Evolutionary conservation across 1,140 invertebrate genomes (phyloP).

Genomic region (Bilobella aurantiaca): DNA sequence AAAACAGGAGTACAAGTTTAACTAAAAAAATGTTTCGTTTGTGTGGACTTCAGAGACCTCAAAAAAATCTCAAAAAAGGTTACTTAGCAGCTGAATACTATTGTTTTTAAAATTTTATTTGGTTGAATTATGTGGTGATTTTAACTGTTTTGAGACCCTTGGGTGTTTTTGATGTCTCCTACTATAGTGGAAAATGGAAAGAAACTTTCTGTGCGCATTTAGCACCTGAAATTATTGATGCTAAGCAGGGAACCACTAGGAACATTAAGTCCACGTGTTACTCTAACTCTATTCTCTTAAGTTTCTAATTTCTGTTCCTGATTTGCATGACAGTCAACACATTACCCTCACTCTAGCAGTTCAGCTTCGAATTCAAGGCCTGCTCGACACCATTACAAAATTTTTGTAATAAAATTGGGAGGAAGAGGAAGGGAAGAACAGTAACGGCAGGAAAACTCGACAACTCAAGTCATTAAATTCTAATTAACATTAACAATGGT

Average conservation of each 20-base stretch:
- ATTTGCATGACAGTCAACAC: not conserved
- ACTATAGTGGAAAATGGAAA: no score
- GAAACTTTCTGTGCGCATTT: not conserved
- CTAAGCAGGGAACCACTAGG: not conserved
- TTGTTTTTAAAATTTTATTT: no score
- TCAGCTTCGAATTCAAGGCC: not conserved
- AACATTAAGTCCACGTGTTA: constrained; percentile 3
- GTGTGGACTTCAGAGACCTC: no score
- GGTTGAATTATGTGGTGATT: no score
- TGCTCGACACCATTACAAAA: not conserved
- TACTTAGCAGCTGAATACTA: no score
- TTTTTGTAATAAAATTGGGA: not conserved
- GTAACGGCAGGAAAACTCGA: not conserved
- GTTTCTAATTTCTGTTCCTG: not conserved
- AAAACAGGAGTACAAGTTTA: no score
- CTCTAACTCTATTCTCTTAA: not conserved
- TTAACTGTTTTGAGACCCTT: no score
- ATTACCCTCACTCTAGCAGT: not conserved
- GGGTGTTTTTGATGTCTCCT: no score
- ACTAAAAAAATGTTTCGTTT: no score
- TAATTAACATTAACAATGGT: no score
- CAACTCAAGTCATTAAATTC: not conserved
- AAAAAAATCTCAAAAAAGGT: no score
- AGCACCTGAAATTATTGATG: not conserved
- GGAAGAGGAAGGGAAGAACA: not conserved